Evolutionary conservation across 2,888 invertebrate genomes (phyloP).

Genomic region (Helicoverpa assulta): DNA sequence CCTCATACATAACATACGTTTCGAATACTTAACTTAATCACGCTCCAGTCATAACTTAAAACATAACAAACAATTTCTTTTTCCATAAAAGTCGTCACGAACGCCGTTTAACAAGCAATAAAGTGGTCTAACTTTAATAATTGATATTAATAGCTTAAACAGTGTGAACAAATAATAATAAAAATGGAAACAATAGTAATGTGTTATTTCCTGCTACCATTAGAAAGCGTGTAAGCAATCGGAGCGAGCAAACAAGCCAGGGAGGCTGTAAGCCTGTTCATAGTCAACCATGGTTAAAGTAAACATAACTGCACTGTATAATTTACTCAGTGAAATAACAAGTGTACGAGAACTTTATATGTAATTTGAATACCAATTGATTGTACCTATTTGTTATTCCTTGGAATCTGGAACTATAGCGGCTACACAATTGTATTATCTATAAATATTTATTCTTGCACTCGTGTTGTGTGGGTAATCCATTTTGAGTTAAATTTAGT

Average conservation of each 20-base stretch:
- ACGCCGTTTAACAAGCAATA: constrained; percentile 36
- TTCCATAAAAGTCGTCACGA: constrained; percentile 27
- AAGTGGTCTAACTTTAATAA: constrained; percentile 32
- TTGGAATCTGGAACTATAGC: constrained; percentile 16
- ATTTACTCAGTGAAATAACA: constrained; percentile 56
- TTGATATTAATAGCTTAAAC: constrained; percentile 53
- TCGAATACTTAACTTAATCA: constrained; percentile 6
- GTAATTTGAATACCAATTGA: constrained; percentile 49
- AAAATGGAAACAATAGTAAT: constrained; percentile 54
- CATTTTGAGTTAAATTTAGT: neutral
- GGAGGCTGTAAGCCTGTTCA: constrained; percentile 41
- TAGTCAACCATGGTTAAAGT: constrained; percentile 48
- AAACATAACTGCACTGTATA: constrained; percentile 60
- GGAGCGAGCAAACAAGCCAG: constrained; percentile 44
- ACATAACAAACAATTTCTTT: constrained; percentile 26
- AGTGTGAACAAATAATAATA: constrained; percentile 30
- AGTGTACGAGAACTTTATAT: constrained; percentile 53
- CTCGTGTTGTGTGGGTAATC: neutral
- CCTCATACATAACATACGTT: too few relatives aligned
- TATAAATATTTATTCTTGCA: constrained; percentile 44
- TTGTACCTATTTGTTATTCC: constrained; percentile 38
- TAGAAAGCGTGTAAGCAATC: constrained; percentile 60
- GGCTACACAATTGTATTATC: constrained; percentile 38
- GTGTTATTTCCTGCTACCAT: constrained; percentile 59
- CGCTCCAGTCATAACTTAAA: constrained; percentile 12